Evolutionary conservation across 2,888 invertebrate genomes (phyloP).

Genomic region (Resseliella maxima): DNA sequence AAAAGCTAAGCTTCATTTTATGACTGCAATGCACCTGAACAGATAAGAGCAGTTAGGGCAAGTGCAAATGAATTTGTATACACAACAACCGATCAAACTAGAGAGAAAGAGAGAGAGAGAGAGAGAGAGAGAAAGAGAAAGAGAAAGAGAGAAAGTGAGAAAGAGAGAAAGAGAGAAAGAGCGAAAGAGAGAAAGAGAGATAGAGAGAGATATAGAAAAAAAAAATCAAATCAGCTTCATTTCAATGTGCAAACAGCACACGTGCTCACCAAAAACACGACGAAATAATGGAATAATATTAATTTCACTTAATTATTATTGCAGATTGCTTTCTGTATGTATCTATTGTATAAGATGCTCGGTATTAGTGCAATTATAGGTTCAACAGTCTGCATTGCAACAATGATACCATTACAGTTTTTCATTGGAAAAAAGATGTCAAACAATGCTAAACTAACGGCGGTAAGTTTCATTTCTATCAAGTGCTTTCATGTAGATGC

Average conservation of each 20-base stretch:
- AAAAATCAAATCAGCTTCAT: no score
- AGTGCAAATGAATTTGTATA: not conserved
- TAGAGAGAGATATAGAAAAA: no score
- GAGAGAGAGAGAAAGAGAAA: no score
- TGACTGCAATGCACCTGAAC: not conserved
- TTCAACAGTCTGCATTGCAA: constrained; percentile 76
- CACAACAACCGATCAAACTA: not conserved
- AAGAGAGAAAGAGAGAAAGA: no score
- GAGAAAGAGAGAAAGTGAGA: no score
- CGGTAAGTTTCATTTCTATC: constrained; percentile 67
- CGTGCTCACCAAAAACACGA: not conserved
- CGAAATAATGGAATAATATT: constrained; percentile 61
- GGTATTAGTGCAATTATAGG: constrained; percentile 84
- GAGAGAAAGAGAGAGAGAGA: no score
- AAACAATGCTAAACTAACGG: constrained; percentile 76
- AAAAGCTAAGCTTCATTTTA: not conserved
- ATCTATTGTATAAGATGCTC: constrained; percentile 78
- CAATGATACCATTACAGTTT: constrained; percentile 83
- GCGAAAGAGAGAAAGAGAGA: no score
- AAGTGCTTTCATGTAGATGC: constrained; percentile 32
- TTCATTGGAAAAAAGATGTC: constrained; percentile 82
- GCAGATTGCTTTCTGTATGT: constrained; percentile 79
- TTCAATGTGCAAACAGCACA: no score
- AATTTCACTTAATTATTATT: constrained; percentile 53
- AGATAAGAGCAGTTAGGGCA: not conserved